Percentiles rank a stretch among this genome's conserved stretches.
Evolutionary conservation across 2,113 vertebrate species (phyloP).

Genomic region (Struthio camelus): DNA sequence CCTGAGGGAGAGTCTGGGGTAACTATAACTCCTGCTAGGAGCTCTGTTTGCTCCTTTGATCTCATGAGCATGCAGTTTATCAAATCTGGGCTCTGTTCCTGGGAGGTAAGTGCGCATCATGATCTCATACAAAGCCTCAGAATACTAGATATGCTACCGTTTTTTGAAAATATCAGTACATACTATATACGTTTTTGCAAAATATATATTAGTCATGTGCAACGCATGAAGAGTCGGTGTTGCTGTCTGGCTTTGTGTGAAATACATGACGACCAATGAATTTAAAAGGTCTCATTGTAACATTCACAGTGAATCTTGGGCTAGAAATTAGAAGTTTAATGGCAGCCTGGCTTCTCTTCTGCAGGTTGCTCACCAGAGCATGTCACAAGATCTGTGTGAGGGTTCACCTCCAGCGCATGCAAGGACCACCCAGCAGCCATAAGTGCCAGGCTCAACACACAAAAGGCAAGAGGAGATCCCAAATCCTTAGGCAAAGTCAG

Average conservation of each 20-base stretch:
- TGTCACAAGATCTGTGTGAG: constrained; percentile 15
- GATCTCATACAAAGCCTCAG: background rate
- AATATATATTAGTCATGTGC: background rate
- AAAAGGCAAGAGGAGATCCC: background rate
- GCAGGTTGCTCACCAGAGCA: background rate
- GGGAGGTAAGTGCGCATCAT: background rate
- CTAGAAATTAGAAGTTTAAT: background rate
- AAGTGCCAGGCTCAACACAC: background rate
- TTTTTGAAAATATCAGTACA: background rate
- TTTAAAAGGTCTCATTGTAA: background rate
- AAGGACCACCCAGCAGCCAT: background rate
- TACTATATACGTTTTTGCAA: background rate
- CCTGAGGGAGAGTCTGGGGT: background rate
- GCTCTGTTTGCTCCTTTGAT: background rate
- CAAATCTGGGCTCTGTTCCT: background rate
- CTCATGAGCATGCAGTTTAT: background rate
- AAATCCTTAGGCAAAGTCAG: background rate
- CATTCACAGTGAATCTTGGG: background rate
- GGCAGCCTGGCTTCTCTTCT: background rate
- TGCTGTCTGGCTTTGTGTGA: background rate
- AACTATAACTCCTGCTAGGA: background rate
- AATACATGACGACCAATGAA: background rate
- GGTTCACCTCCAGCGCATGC: background rate
- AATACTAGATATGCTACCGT: background rate
- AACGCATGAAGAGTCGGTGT: background rate